These are phyloP conservation scores for Eolophus roseicapilla DNA, from an alignment of 2,113 vertebrate genomes.

Conservation along the genomic window DNA sequence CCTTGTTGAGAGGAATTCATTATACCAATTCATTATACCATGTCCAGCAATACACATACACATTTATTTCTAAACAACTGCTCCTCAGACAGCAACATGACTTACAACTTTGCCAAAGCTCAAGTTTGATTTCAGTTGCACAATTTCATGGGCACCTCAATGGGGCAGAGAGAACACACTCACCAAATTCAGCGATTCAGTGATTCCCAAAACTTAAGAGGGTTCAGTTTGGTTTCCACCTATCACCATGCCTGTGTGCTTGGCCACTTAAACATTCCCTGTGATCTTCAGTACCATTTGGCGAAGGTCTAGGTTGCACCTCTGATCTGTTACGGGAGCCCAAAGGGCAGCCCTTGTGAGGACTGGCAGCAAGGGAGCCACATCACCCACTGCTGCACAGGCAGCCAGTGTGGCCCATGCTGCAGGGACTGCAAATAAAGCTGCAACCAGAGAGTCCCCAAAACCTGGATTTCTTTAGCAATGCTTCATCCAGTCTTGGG, in stretches of 20 bases:
- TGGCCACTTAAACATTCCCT: not conserved
- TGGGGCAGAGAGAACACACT: not conserved
- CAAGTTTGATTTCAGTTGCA: not conserved
- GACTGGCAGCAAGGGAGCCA: not conserved
- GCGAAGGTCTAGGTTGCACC: not conserved
- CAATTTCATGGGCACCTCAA: rapidly evolving
- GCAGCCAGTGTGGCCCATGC: not conserved
- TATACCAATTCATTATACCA: not conserved
- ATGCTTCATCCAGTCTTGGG: not conserved
- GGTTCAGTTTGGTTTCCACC: not conserved
- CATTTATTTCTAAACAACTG: not conserved
- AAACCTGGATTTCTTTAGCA: not conserved
- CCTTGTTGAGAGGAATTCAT: not conserved
- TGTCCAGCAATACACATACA: not conserved
- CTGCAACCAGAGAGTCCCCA: not conserved
- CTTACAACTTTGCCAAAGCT: not conserved
- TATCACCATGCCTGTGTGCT: not conserved
- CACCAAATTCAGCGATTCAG: not conserved
- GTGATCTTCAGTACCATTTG: rapidly evolving
- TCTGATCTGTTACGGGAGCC: not conserved
- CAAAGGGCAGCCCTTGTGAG: not conserved
- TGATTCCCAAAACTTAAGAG: not conserved
- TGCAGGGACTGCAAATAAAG: not conserved
- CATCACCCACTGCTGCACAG: not conserved
- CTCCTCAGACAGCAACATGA: not conserved